These are phyloP conservation scores for Drosophila equinoxialis DNA, from an alignment of 1,140 invertebrate genomes.

Conservation along the genomic window DNA sequence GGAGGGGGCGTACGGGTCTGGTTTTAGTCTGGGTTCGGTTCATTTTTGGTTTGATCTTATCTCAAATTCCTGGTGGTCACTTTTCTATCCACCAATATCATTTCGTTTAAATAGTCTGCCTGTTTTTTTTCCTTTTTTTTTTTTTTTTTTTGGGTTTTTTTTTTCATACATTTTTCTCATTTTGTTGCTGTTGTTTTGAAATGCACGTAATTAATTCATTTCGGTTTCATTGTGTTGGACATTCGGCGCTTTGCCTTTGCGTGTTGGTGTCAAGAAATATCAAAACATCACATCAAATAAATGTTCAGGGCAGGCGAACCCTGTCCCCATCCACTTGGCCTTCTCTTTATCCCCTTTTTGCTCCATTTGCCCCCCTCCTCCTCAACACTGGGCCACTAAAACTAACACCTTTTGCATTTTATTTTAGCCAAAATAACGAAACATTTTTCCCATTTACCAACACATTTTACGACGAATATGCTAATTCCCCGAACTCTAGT, in stretches of 20 bases:
- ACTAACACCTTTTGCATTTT: conserved; percentile 65
- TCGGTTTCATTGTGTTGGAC: conserved; percentile 69
- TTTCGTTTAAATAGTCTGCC: conserved; percentile 80
- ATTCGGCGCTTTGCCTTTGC: conserved; percentile 64
- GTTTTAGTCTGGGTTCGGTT: conserved; percentile 45
- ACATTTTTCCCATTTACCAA: conserved; percentile 33
- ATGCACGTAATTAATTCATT: conserved; percentile 82
- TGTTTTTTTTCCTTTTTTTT: conserved; percentile 41
- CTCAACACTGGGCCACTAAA: conserved; percentile 24
- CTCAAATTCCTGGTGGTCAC: conserved; percentile 80
- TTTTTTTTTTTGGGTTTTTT: conserved; percentile 30
- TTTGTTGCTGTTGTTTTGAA: conserved; percentile 64
- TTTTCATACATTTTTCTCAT: conserved; percentile 39
- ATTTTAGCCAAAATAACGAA: conserved; percentile 42
- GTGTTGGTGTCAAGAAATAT: conserved; percentile 83
- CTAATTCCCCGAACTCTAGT: conserved; percentile 69
- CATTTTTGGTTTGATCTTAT: conserved; percentile 73
- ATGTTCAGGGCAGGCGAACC: conserved; percentile 64
- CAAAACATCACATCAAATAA: conserved; percentile 83
- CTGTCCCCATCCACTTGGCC: conserved; percentile 44
- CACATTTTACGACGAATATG: conserved; percentile 58
- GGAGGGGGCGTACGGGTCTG: conserved; percentile 26
- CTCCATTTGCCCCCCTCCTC: neutral
- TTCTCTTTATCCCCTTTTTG: neutral
- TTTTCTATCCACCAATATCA: conserved; percentile 81